Percentiles rank a stretch among this genome's conserved stretches.
Evolutionary conservation across 2,113 vertebrate genomes (phyloP).

Genomic region (Scatophagus argus): DNA sequence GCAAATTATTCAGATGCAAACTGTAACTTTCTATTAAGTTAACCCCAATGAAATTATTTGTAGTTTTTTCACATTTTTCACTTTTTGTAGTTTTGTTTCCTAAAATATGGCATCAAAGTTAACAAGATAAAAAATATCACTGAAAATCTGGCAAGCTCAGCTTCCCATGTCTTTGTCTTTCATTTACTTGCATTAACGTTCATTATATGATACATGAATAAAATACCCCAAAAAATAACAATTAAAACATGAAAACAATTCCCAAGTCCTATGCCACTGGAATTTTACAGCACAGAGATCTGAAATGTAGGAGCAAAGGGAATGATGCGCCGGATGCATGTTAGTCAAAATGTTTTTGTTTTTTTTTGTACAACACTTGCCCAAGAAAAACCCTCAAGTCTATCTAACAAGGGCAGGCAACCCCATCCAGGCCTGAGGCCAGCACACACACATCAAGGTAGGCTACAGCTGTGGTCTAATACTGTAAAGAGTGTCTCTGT

Average conservation of each 20-base stretch:
- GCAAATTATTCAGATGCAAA: constrained; percentile 9
- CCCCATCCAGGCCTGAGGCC: neutral
- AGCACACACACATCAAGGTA: neutral
- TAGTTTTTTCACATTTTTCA: too few relatives aligned
- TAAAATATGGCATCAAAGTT: neutral
- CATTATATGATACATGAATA: neutral
- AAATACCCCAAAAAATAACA: neutral
- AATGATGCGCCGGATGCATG: neutral
- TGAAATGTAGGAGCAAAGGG: neutral
- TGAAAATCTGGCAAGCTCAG: neutral
- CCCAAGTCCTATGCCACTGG: neutral
- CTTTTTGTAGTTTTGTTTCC: neutral
- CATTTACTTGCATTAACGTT: too few relatives aligned
- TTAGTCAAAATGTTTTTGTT: neutral
- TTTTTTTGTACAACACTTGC: neutral
- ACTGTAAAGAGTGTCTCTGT: neutral
- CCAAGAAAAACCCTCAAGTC: neutral
- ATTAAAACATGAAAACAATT: neutral
- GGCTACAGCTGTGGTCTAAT: neutral
- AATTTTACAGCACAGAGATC: neutral
- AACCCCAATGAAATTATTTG: neutral
- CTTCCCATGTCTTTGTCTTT: neutral
- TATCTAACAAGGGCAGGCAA: neutral
- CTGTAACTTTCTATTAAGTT: neutral
- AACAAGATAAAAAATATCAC: neutral